phyloP scores from a whole-genome alignment of 2,888 invertebrate genomes.

The Acanthopleura granulata region DNA sequence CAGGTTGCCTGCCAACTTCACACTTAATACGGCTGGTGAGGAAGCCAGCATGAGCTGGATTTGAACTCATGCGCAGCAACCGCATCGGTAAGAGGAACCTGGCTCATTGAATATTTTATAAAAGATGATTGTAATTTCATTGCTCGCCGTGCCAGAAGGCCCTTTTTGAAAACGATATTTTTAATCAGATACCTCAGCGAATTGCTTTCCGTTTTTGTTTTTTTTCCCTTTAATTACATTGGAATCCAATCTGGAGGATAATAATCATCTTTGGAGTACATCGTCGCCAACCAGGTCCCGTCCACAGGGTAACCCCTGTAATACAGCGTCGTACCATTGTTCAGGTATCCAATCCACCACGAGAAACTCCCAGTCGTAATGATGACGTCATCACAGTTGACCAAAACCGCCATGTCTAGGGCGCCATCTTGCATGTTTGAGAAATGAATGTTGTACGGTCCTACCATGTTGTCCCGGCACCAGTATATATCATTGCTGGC shows the following conservation, averaged over 20 bases:
- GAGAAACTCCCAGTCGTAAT: slow-evolving; percentile 67
- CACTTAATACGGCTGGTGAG: too few relatives aligned
- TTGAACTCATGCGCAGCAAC: too few relatives aligned
- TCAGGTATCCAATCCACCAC: slow-evolving; percentile 70
- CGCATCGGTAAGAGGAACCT: too few relatives aligned
- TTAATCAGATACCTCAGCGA: too few relatives aligned
- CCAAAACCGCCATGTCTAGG: slow-evolving; percentile 65
- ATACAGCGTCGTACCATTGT: slow-evolving; percentile 62
- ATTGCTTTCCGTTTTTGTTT: too few relatives aligned
- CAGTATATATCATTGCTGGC: slow-evolving; percentile 67
- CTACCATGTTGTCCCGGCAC: slow-evolving; percentile 48
- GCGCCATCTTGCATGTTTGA: slow-evolving; percentile 47
- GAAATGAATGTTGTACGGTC: slow-evolving; percentile 43
- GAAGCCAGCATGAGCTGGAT: too few relatives aligned
- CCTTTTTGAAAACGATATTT: too few relatives aligned
- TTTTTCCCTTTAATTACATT: slow-evolving; percentile 31
- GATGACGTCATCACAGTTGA: slow-evolving; percentile 63
- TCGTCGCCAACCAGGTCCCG: slow-evolving; percentile 58
- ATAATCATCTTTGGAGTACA: slow-evolving; percentile 61
- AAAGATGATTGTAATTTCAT: too few relatives aligned
- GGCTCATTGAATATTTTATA: too few relatives aligned
- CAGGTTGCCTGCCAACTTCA: too few relatives aligned
- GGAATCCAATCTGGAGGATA: slow-evolving; percentile 66
- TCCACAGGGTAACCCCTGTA: slow-evolving; percentile 65
- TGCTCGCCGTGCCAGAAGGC: too few relatives aligned